Evolutionary conservation across 1,140 invertebrate genomes (phyloP), one percentile per base, ranked within the genome.

Genomic region (Polyergus mexicanus): DNA sequence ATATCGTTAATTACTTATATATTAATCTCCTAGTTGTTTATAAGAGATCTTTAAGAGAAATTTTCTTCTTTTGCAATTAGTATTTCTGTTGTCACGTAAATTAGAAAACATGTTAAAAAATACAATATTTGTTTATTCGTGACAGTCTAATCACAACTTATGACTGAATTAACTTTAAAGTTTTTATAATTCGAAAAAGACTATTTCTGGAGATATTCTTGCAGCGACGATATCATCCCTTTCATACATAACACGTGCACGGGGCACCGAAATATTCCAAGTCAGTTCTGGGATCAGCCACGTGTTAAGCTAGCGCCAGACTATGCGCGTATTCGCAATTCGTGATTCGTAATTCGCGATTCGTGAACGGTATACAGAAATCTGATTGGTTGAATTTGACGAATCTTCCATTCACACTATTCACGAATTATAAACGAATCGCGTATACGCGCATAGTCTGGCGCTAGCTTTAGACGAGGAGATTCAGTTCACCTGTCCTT

Each of bases 401-500:
- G n/a, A 0, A 16, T 13, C 13, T 71, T n/a, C n/a, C n/a, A n/a
- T n/a, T n/a, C n/a, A n/a, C n/a, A n/a, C n/a, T n/a, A n/a, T n/a
- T n/a, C n/a, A n/a, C n/a, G n/a, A n/a, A n/a, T n/a, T n/a, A n/a
- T n/a, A n/a, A n/a, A n/a, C n/a, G n/a, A n/a, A n/a, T n/a, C n/a
- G n/a, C n/a, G n/a, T n/a, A n/a, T n/a, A n/a, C n/a, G n/a, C n/a
- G n/a, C n/a, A n/a, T n/a, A n/a, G n/a, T n/a, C n/a, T n/a, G n/a
- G n/a, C n/a, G n/a, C n/a, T n/a, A n/a, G n/a, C n/a, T n/a, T 32
- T n/a, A 19, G 77, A 81, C 51, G 28, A 58, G 58, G 77, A 69
- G 65, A 58, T 5, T 0, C n/a, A 4, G 3, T 13, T 38, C n/a
- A 25, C 19, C 35, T 63, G 72, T n/a, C 16, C 38, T 38, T 47